Conservation (phyloP, 2,797 vertebrate genomes). For the Gallinago stenura region DNA sequence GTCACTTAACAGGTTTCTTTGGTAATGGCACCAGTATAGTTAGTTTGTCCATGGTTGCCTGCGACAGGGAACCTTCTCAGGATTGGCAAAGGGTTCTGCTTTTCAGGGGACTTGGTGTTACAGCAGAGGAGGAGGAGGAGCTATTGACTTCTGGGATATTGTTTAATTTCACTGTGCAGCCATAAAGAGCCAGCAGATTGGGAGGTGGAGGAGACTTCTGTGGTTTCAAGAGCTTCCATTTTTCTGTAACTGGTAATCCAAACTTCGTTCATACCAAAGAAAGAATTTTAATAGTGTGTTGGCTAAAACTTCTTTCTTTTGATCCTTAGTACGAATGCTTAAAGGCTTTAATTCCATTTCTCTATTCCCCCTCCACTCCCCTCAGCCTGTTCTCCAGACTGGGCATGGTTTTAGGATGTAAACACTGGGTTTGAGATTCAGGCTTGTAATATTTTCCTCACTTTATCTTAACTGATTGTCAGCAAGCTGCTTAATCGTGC, state of each 20-base stretch:
- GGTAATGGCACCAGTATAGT: rapidly evolving
- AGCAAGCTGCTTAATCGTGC: neutral
- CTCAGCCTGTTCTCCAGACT: neutral
- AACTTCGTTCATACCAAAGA: neutral
- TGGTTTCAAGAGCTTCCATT: neutral
- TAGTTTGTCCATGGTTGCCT: neutral
- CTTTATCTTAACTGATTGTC: neutral
- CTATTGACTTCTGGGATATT: neutral
- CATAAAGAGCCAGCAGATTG: neutral
- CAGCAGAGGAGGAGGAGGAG: neutral
- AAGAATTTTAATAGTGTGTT: constrained; percentile 36
- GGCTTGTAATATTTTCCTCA: neutral
- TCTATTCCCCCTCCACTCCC: neutral
- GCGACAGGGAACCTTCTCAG: neutral
- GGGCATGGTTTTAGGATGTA: neutral
- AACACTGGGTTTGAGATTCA: neutral
- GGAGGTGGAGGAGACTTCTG: neutral
- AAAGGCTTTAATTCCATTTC: neutral
- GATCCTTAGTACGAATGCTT: constrained; percentile 6
- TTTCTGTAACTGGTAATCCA: constrained; percentile 2
- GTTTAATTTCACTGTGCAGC: neutral
- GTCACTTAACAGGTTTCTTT: neutral
- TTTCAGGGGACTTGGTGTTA: neutral
- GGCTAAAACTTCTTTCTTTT: constrained; percentile 1
- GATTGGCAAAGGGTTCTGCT: neutral